Evolutionary conservation across 1,140 invertebrate genomes (phyloP).

Genomic region (Danaus melanippus): DNA sequence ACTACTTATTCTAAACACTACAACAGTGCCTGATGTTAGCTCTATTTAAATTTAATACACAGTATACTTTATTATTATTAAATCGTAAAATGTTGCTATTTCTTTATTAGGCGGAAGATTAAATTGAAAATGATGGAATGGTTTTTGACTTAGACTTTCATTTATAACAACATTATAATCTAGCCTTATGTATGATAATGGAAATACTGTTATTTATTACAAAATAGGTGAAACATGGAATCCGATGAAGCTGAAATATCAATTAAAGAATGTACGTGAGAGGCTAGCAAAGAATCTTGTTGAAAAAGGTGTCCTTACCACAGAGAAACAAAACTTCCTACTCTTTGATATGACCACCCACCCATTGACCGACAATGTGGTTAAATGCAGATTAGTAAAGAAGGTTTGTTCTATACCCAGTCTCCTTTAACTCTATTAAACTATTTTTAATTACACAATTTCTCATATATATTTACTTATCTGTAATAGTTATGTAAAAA

Average conservation of each 20-base stretch:
- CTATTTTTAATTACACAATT: no score
- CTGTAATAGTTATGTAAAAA: no score
- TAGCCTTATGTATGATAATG: no score
- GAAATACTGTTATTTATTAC: conserved; percentile 31
- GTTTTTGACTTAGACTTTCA: no score
- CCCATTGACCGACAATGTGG: conserved; percentile 94
- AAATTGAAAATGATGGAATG: no score
- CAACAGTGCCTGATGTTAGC: no score
- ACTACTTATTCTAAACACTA: not conserved
- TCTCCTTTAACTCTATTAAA: not conserved
- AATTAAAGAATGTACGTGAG: conserved; percentile 98
- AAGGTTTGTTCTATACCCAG: conserved; percentile 77
- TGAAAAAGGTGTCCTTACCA: conserved; percentile 99
- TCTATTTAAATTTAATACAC: no score
- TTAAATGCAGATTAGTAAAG: conserved; percentile 98
- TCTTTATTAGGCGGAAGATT: no score
- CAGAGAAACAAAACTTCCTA: conserved; percentile 99
- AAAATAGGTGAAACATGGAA: conserved; percentile 98
- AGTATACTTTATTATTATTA: no score
- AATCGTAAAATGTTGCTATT: no score
- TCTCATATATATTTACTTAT: no score
- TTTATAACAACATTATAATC: no score
- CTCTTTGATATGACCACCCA: conserved; percentile 99
- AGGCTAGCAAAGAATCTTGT: conserved; percentile 99
- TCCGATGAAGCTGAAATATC: conserved; percentile 97